phyloP scores from a whole-genome alignment of 2,113 vertebrate species.

The Egretta garzetta region DNA sequence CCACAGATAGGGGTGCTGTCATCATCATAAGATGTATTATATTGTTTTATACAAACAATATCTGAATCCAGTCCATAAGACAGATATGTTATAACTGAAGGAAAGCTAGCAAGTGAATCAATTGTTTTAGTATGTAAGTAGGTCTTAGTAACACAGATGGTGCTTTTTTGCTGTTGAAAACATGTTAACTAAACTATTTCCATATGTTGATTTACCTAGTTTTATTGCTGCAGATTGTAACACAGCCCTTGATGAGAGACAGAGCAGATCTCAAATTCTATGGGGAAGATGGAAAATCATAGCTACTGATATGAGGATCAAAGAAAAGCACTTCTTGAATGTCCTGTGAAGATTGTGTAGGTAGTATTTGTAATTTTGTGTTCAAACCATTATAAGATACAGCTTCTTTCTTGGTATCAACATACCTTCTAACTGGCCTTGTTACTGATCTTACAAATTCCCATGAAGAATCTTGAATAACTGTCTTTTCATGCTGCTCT shows the following conservation, averaged over 20 bases:
- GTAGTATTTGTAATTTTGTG: neutral
- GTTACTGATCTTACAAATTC: neutral
- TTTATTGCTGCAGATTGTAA: conserved; percentile 9
- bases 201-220: neutral
- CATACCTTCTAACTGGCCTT: neutral
- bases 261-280: neutral
- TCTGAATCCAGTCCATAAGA: neutral
- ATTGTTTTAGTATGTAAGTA: neutral
- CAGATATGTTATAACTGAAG: neutral
- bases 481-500: neutral
- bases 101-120: neutral
- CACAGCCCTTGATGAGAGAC: neutral
- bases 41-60: neutral
- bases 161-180: neutral
- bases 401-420: neutral
- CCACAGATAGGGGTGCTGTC: neutral
- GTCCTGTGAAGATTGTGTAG: neutral
- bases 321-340: neutral
- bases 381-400: neutral
- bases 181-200: conserved; percentile 22
- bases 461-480: neutral
- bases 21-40: neutral
- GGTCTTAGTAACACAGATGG: neutral
- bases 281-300: neutral
- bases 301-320: neutral